A percentile compares a stretch with the other conserved stretches of the same genome.
phyloP scores from a whole-genome alignment of 2,113 vertebrate genomes.

The Centropus unirufus region DNA sequence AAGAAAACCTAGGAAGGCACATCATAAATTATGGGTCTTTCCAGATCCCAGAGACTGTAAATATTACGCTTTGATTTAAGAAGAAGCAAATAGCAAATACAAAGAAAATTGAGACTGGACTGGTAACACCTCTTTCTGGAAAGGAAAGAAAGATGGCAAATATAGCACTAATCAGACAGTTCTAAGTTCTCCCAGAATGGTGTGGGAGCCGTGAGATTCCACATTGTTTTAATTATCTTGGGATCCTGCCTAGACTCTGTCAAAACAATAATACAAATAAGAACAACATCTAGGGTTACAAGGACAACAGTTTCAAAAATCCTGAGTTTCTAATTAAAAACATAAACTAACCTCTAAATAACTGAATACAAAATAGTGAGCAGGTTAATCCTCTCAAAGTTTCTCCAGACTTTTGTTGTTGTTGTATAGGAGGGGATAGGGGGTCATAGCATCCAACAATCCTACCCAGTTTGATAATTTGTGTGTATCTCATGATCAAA shows the following conservation, averaged over 20 bases:
- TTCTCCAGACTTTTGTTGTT: background rate
- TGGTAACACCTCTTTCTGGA: background rate
- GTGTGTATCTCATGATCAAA: background rate
- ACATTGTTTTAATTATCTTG: rapidly evolving
- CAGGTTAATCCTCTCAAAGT: background rate
- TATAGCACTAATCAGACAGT: background rate
- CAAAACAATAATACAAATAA: background rate
- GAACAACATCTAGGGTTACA: background rate
- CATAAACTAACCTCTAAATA: background rate
- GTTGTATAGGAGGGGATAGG: background rate
- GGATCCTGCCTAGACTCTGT: background rate
- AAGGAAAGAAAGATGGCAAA: background rate
- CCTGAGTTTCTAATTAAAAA: background rate
- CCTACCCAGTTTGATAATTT: background rate
- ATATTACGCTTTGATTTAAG: background rate
- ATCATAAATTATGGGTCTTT: background rate
- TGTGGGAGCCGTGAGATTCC: rapidly evolving
- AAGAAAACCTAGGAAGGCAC: background rate
- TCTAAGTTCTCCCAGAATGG: background rate
- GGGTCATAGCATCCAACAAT: background rate
- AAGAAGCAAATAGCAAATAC: background rate
- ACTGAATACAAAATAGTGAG: background rate
- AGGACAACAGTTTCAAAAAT: background rate
- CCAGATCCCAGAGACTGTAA: background rate
- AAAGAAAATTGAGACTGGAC: background rate